Conservation (phyloP, 2,113 vertebrate genomes). For the Emydocephalus ijimae region DNA sequence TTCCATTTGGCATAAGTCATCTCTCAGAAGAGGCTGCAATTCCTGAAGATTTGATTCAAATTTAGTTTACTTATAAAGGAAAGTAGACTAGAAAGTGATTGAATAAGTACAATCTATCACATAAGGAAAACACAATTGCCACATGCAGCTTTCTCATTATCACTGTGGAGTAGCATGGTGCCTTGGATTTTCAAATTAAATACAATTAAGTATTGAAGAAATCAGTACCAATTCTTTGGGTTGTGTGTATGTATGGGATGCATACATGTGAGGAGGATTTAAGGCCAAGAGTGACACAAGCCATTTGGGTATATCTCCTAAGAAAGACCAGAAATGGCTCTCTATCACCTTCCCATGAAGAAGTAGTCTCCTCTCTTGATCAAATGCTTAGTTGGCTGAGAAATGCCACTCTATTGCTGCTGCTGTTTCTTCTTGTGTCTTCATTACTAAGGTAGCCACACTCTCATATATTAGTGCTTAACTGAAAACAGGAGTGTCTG, state of each 20-base stretch:
- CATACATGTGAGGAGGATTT: background rate
- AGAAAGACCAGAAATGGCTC: background rate
- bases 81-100: background rate
- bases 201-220: background rate
- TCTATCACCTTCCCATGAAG: background rate
- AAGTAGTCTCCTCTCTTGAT: background rate
- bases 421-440: background rate
- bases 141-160: background rate
- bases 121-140: background rate
- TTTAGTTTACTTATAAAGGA: background rate
- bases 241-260: background rate
- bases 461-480: background rate
- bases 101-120: background rate
- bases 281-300: background rate
- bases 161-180: background rate
- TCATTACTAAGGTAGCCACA: background rate
- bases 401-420: background rate
- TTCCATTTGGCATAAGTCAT: background rate
- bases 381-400: background rate
- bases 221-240: background rate
- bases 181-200: background rate
- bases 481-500: background rate
- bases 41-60: background rate
- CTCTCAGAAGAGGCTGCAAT: background rate
- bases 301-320: background rate